These are phyloP conservation scores for Eurypyga helias DNA, from an alignment of 2,113 vertebrate genomes.

Conservation along the genomic window DNA sequence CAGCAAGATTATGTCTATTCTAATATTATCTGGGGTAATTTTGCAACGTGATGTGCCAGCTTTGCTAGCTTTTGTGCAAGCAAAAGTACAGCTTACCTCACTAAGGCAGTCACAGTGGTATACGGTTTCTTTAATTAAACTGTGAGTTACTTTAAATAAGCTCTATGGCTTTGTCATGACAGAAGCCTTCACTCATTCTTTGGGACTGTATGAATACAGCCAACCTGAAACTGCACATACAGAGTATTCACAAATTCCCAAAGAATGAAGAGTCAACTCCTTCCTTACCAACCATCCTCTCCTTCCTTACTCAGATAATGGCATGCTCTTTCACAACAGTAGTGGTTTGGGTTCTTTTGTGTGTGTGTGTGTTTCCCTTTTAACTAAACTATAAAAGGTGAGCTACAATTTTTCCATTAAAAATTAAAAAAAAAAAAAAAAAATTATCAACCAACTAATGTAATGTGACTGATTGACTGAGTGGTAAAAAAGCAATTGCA, in stretches of 20 bases:
- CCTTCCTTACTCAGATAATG: not conserved
- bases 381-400: not conserved
- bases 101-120: not conserved
- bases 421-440: not conserved
- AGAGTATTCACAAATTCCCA: not conserved
- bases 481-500: not conserved
- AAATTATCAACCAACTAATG: not conserved
- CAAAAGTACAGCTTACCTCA: not conserved
- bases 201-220: not conserved
- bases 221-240: not conserved
- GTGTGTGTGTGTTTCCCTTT: not conserved
- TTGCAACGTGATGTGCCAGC: not conserved
- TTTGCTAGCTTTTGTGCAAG: not conserved
- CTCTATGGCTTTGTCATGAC: not conserved
- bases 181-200: not conserved
- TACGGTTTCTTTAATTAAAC: constrained; percentile 15
- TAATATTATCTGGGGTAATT: not conserved
- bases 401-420: not conserved
- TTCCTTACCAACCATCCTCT: not conserved
- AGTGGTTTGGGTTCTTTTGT: not conserved
- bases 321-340: not conserved
- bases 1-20: not conserved
- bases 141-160: constrained; percentile 14
- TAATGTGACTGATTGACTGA: not conserved
- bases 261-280: not conserved